These are phyloP conservation scores for Hystrix cristata DNA, from an alignment of 2,113 vertebrate species.

Conservation along the genomic window DNA sequence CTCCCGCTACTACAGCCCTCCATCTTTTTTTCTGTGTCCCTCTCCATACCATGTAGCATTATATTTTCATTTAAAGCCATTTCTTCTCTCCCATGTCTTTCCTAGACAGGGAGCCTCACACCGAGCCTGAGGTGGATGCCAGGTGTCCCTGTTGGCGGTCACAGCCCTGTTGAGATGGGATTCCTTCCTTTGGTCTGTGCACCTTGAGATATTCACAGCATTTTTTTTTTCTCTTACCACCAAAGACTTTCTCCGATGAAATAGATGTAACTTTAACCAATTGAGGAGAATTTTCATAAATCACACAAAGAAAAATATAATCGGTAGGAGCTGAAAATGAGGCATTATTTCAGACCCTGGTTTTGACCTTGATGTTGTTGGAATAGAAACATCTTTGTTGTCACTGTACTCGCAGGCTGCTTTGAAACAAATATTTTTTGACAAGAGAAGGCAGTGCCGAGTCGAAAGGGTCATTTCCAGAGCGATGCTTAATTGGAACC, in stretches of 20 bases:
- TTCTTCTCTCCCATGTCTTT: background rate
- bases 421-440: slow-evolving; percentile 35
- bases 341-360: background rate
- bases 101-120: background rate
- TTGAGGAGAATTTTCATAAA: slow-evolving; percentile 32
- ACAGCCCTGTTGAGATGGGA: background rate
- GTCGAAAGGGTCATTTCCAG: slow-evolving; percentile 44
- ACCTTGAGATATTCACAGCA: background rate
- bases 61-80: background rate
- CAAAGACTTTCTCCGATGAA: slow-evolving; percentile 11
- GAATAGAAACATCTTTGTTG: background rate
- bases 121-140: background rate
- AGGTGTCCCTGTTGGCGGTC: background rate
- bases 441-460: background rate
- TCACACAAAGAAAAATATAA: slow-evolving; percentile 49
- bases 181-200: background rate
- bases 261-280: slow-evolving; percentile 37
- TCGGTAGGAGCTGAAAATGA: slow-evolving; percentile 39
- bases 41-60: background rate
- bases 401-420: background rate
- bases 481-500: slow-evolving; percentile 43
- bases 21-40: background rate
- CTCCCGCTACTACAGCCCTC: background rate
- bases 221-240: background rate
- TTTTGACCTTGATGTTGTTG: background rate